These are phyloP conservation scores for Brachyhypopomus occidentalis DNA, from an alignment of 2,113 vertebrate genomes.

Conservation along the genomic window DNA sequence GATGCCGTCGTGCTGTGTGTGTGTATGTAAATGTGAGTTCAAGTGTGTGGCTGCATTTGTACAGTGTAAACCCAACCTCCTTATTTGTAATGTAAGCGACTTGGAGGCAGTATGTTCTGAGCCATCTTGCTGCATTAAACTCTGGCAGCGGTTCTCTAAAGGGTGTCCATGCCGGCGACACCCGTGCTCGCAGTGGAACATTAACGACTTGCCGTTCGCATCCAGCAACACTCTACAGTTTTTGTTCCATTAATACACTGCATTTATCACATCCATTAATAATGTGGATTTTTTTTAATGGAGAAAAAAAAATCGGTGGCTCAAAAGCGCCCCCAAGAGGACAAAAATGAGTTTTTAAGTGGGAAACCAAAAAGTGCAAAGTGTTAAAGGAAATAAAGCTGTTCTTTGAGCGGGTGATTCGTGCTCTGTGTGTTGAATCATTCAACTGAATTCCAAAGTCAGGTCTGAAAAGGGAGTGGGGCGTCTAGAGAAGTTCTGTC, in stretches of 20 bases:
- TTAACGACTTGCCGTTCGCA: constrained; percentile 1
- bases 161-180: constrained; percentile 13
- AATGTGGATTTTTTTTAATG: not conserved
- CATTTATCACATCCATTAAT: constrained; percentile 29
- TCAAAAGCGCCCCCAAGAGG: constrained; percentile 47
- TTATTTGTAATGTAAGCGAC: constrained; percentile 19
- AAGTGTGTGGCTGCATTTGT: constrained; percentile 11
- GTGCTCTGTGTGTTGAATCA: constrained; percentile 25
- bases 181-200: constrained; percentile 23
- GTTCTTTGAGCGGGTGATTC: constrained; percentile 17
- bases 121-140: constrained; percentile 26
- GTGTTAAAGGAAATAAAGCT: constrained; percentile 29
- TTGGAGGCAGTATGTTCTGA: constrained; percentile 10
- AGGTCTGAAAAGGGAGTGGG: not conserved
- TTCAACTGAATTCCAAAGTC: not conserved
- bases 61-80: constrained; percentile 39
- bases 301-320: not conserved
- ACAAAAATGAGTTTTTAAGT: not conserved
- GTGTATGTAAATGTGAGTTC: not conserved
- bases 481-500: constrained; percentile 22
- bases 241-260: constrained; percentile 20
- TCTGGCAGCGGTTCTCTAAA: constrained; percentile 8
- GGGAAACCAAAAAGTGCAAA: not conserved
- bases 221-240: constrained; percentile 21
- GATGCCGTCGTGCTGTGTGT: not conserved